Evolutionary conservation across 2,113 vertebrate genomes (phyloP), one percentile per base, ranked within the genome.

Genomic region (Hymenochirus boettgeri): DNA sequence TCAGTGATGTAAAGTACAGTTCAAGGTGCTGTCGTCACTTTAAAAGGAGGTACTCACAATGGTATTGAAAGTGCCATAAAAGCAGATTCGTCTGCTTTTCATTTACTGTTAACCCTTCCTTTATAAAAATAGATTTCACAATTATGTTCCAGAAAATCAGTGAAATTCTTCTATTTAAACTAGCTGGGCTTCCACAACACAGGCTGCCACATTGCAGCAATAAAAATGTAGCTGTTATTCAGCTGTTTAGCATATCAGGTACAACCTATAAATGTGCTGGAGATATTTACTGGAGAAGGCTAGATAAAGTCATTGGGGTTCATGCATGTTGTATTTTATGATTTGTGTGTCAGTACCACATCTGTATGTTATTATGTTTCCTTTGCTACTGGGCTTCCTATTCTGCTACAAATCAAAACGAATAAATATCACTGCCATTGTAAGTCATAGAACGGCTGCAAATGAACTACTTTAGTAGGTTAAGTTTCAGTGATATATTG

Each of bases 1-100:
- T 19, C 5, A 5, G 73, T 0, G 0, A 70, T 4, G 2, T 18
- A 60, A 63, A 69, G 70, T 70, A 54, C 29, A 25, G 24, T 50
- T 71, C 66, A 52, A 18, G 37, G 57, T 26, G 33, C 56, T 69
- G 65, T 69, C 57, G 65, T 69, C 65, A 69, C 56, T 60, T n/a
- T 60, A 9, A 59, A n/a, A 69, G 65, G 65, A 69, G 57, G 57
- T 33, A 25, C 46, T 66, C 31, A n/a, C 25, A 51, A 22, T 31
- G 35, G 18, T 48, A 29, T 7, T 27, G 33, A 51, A 50, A 51
- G 19, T 19, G 25, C 29, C 58, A 45, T 69, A 53, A 33, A 48
- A 2, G 21, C 19, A 11, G 46, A 48, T 42, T 42, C 17, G 13
- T 42, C 13, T 42, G 39, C 15, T 42, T 48, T 48, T 48, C 18